Conservation (phyloP, 2,113 vertebrate species). For the Antechinus flavipes region DNA sequence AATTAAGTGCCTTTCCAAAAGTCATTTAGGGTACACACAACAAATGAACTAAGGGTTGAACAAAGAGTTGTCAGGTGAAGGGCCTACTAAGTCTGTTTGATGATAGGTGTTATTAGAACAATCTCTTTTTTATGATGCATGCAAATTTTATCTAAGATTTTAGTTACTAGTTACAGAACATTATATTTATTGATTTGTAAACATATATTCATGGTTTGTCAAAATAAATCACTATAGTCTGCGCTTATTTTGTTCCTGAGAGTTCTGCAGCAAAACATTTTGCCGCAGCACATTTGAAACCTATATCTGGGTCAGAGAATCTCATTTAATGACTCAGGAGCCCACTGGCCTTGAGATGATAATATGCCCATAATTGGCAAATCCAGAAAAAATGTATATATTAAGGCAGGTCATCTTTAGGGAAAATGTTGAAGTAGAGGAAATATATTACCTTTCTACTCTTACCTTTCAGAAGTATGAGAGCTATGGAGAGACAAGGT, state of each 20-base stretch:
- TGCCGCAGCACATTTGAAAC: neutral
- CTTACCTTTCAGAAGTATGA: neutral
- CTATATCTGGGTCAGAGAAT: neutral
- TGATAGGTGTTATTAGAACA: neutral
- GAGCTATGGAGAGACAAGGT: neutral
- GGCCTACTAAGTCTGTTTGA: neutral
- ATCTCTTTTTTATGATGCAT: neutral
- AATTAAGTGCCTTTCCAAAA: conserved; percentile 3
- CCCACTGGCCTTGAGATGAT: neutral
- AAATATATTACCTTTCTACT: neutral
- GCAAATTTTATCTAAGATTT: neutral
- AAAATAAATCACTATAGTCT: neutral
- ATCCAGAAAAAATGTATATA: neutral
- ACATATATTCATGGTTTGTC: neutral
- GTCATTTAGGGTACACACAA: conserved; percentile 16
- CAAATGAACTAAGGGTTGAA: neutral
- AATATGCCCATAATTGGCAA: neutral
- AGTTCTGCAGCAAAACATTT: neutral
- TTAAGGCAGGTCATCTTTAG: neutral
- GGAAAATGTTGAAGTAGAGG: neutral
- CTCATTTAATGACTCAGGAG: neutral
- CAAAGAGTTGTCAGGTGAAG: neutral
- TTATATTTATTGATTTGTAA: neutral
- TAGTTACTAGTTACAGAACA: neutral
- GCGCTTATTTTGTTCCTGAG: neutral